Base-by-base conservation (phyloP, 1,140 invertebrate genomes). In the Caenorhabditis brenneri region DNA sequence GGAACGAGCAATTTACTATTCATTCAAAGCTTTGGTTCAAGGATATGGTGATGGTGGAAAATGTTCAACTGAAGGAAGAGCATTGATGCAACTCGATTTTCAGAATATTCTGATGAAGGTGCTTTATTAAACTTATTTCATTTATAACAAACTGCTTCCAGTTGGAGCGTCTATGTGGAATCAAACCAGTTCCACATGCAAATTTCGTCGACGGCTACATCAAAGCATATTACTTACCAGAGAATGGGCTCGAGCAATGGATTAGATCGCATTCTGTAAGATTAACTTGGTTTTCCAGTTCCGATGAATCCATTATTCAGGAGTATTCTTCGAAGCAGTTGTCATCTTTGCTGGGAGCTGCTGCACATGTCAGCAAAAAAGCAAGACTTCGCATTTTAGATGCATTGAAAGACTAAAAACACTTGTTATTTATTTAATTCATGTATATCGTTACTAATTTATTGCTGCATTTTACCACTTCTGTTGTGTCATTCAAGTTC, bases 61-160 rank as follows among this genome's bases (percentile, higher is more conserved):
- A 91, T 99, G 97, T 92, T 96, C 96, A 0, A 96, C 96, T 87
- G 96, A 96, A 86, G 97, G 97, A 1, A 92, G 97, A 84, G 97
- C 96, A 0, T 91, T 99, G 3, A 99, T 99, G 97, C 96, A 98
- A 90, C 92, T 99, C 4, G 97, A 99, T 93, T 98, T 96, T 91
- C 95, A 96, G 29, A 97, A 99, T 91, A 94, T 98, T 83, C 93
- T 96, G 79, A 94, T 95, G 12, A 97, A 97, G 89, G 93, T 98
- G 46, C 96, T 97, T 91, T 94, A 94, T 88, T 93, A 97, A 22
- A 95, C 95, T 0, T 93, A 91, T 65, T 78, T 91, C 31, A 88
- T 87, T 90, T 90, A 84, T 81, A 86, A 83, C 2, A 27, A 33
- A 9, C 16, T 1, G 29, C 16, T 55, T 55, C 16, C 36, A 80